Percentiles rank a stretch among this genome's conserved stretches.
phyloP scores from a whole-genome alignment of 1,140 invertebrate species.

The Cotesia vestalis region DNA sequence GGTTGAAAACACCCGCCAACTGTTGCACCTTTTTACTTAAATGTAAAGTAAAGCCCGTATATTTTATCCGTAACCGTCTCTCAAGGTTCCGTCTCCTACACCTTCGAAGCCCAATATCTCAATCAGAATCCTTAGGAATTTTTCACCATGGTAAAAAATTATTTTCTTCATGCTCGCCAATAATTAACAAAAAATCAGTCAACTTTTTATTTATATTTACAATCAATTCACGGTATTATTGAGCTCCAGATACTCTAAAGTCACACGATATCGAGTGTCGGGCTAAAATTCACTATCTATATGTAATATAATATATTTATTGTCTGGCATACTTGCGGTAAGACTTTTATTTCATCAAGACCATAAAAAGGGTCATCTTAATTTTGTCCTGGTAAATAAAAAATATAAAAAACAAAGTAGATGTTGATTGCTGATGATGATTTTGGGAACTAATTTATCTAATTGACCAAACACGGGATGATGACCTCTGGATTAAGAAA shows the following conservation, averaged over 20 bases:
- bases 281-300: neutral
- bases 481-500: too few species aligned
- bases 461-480: too few species aligned
- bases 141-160: too few species aligned
- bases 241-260: constrained; percentile 19
- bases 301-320: neutral
- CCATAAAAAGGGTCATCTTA: neutral
- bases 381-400: too few species aligned
- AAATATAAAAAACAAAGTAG: too few species aligned
- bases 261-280: constrained; percentile 58
- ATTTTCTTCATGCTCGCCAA: too few species aligned
- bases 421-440: too few species aligned
- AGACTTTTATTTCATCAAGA: neutral
- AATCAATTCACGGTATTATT: too few species aligned
- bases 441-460: too few species aligned
- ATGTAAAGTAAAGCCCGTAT: neutral
- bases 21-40: constrained; percentile 49
- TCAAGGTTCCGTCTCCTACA: neutral
- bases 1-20: constrained; percentile 49
- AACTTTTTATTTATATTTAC: too few species aligned
- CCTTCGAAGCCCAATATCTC: neutral
- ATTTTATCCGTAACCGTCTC: neutral
- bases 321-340: neutral
- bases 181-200: neutral
- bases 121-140: constrained; percentile 18